Conservation (phyloP, 2,113 vertebrate species). For the Bagarius yarrelli region DNA sequence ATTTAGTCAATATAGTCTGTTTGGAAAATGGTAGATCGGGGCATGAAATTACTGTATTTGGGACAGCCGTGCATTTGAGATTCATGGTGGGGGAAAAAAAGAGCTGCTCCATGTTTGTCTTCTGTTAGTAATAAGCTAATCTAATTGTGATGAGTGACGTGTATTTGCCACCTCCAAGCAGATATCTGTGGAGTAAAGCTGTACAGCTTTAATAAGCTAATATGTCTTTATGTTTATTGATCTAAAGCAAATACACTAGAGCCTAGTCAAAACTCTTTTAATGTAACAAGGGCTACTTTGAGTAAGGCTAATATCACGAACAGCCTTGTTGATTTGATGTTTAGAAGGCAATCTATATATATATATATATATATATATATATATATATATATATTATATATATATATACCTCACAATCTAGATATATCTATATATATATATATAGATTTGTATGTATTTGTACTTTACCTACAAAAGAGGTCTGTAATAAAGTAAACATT, state of each 20-base stretch:
- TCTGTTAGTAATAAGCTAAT: not conserved
- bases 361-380: no score
- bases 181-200: not conserved
- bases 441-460: no score
- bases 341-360: not conserved
- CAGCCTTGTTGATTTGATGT: constrained; percentile 32
- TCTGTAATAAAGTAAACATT: constrained; percentile 7
- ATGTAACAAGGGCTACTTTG: not conserved
- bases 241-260: not conserved
- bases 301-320: not conserved
- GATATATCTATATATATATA: no score
- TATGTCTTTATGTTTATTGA: not conserved
- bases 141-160: not conserved
- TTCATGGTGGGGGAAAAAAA: not conserved
- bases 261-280: not conserved
- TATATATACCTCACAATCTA: no score
- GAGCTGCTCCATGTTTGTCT: not conserved
- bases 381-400: no score
- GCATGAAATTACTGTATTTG: not conserved
- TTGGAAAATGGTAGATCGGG: not conserved
- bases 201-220: not conserved
- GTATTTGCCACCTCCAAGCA: not conserved
- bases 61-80: not conserved
- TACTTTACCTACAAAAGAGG: not conserved
- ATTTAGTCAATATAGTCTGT: no score